phyloP scores from a whole-genome alignment of 2,797 vertebrate genomes.

The Mustela erminea region DNA sequence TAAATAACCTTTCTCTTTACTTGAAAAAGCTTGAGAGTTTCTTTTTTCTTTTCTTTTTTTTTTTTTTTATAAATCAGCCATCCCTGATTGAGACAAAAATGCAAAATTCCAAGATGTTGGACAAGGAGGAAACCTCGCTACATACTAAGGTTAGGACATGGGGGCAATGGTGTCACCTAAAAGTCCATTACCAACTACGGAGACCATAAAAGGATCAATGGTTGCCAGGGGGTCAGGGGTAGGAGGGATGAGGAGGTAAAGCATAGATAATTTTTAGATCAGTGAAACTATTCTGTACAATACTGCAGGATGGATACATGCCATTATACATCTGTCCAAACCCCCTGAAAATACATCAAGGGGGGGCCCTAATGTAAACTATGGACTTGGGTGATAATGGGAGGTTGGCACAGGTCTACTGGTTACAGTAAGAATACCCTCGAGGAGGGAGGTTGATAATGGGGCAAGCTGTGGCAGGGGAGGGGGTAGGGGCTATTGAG shows the following conservation, averaged over 20 bases:
- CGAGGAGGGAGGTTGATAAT: neutral
- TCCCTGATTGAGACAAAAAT: conserved; percentile 54
- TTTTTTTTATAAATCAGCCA: neutral
- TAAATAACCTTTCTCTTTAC: conserved; percentile 25
- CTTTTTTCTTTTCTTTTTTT: neutral
- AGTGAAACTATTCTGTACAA: neutral
- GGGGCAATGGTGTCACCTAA: neutral
- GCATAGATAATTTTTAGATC: neutral
- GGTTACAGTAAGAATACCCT: neutral
- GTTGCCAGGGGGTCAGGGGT: neutral
- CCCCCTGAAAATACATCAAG: neutral
- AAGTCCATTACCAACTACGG: neutral
- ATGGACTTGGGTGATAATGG: neutral
- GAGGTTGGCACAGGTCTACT: neutral
- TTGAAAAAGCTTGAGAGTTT: neutral
- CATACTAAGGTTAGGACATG: neutral
- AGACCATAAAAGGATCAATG: neutral
- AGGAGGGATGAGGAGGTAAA: neutral
- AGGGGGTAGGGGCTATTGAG: too few relatives aligned
- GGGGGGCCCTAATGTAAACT: neutral
- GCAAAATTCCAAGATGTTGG: neutral
- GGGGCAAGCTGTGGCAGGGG: too few relatives aligned
- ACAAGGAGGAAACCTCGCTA: neutral
- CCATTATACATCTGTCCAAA: neutral
- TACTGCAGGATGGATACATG: neutral